Base-by-base conservation (phyloP, 92 coral and sea anemone species). In the Montipora capitata region DNA sequence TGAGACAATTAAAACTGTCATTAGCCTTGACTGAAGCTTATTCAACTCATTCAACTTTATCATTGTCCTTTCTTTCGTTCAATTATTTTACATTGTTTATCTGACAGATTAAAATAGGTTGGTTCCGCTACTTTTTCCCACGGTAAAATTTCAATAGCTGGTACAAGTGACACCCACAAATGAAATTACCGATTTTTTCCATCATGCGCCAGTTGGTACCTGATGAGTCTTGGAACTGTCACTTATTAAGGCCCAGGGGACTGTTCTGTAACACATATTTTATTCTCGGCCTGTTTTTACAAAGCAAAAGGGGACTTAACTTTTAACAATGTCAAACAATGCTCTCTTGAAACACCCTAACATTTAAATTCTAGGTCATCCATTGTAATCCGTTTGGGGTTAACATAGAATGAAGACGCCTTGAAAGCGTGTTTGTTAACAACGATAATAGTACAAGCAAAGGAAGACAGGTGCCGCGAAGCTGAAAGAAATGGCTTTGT, bases 71-170 rank as follows among this genome's bases (percentile, higher is more conserved):
- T 83, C 77, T 54, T 44, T 73, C 58, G 12, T 54, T 43, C 51
- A 73, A 45, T 79, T 72, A 79, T 72, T 72, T 57, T 78, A 2
- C 79, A 69, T 83, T 83, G 87, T 72, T 12, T 68, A 39, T 40
- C 78, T 68, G 49, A 82, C 12, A 54, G 39, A 7, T 4, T 20
- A 1, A 17, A 83, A 18, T 58, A 57, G 68, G 62, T 3, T 12
- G 40, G 68, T 42, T 27, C 13, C 43, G 49, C 68, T 18, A 44
- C 20, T 87, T 87, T 79, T 87, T 87, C 91, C 91, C 91, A 87
- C 91, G 91, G 87, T 87, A 87, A 72, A 85, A 76, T 75, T 72
- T 83, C 70, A 72, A 57, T 83, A 59, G 16, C 87, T 42, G 87
- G 87, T 83, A 62, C 52, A 5, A 5, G 6, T 48, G 52, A 10